Evolutionary conservation across 2,888 invertebrate genomes (phyloP).

Genomic region (Allolobophora icterica): DNA sequence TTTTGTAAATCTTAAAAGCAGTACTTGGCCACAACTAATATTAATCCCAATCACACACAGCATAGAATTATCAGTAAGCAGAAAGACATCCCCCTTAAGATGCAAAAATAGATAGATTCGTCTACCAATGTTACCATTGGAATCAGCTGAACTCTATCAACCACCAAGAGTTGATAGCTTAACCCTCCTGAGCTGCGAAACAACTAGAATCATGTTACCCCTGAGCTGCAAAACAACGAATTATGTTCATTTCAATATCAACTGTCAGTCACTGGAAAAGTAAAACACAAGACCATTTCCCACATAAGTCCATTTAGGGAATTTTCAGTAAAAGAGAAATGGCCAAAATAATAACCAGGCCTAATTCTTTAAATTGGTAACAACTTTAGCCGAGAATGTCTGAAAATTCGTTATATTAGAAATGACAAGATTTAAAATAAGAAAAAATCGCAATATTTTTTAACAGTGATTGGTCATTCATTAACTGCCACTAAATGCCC

Average conservation of each 20-base stretch:
- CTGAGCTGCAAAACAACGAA: background rate
- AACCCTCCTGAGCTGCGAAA: constrained; percentile 5
- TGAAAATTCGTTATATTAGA: background rate
- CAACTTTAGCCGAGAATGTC: background rate
- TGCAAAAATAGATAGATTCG: background rate
- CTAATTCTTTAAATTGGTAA: background rate
- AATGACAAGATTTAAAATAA: background rate
- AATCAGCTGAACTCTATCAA: background rate
- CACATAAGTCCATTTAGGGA: background rate
- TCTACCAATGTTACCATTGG: background rate
- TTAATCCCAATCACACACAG: background rate
- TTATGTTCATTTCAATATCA: too few species aligned
- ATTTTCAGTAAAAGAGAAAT: background rate
- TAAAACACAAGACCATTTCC: background rate
- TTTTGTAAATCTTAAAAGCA: background rate
- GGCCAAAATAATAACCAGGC: background rate
- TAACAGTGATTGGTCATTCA: background rate
- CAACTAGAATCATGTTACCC: background rate
- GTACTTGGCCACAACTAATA: too few species aligned
- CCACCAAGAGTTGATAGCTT: background rate
- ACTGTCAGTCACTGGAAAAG: background rate
- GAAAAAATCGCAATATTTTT: background rate
- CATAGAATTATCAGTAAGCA: background rate
- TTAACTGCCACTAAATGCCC: background rate
- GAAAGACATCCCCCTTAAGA: background rate